Base-by-base conservation (phyloP, 2,888 invertebrate genomes). In the Cheilosia pagana region DNA sequence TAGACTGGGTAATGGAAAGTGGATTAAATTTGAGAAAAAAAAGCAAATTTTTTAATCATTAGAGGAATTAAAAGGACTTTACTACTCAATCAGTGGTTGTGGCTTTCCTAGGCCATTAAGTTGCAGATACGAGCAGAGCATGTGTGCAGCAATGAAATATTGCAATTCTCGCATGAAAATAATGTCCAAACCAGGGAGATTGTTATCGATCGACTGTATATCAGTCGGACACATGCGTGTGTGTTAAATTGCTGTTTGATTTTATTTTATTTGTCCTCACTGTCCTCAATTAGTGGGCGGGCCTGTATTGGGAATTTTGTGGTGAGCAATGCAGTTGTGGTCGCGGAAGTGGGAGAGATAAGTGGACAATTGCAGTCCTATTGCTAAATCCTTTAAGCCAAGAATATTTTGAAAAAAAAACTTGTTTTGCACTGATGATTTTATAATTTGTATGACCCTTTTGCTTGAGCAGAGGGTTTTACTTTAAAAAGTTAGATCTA, bases 281-380 rank as follows among this genome's bases (percentile, higher is more conserved):
- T 41, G 67, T 43, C 41, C 52, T 67, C 53, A 43, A 43, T 63
- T 71, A 60, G 25, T n/a, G 25, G 41, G 41, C 7, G 14, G 10
- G 39, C 8, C 12, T 45, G 14, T 28, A 41, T 62, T 63, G 19
- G 45, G 19, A 48, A 3, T 14, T 72, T 50, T 48, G 19, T 50
- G 63, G 35, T 74, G 39, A 74, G 39, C 50, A 57, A 48, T 74
- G 63, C 1, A 63, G 65, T 48, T 39, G 65, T 10, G 39, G 48
- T 25, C 35, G 43, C 35, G 35, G 12, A 35, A 12, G 35, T 12
- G 12, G 10, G 12, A 12, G 3, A 35, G 35, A 35, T 41, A 55
- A 74, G 50, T 57, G 74, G 55, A 65, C 57, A 57, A 65, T 63
- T 65, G 48, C 50, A 57, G 57, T 74, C 39, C 57, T 65, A 65